Percentiles rank a stretch among this genome's conserved stretches.
Conservation (phyloP, 2,888 invertebrate species). For the Theretra japonica region DNA sequence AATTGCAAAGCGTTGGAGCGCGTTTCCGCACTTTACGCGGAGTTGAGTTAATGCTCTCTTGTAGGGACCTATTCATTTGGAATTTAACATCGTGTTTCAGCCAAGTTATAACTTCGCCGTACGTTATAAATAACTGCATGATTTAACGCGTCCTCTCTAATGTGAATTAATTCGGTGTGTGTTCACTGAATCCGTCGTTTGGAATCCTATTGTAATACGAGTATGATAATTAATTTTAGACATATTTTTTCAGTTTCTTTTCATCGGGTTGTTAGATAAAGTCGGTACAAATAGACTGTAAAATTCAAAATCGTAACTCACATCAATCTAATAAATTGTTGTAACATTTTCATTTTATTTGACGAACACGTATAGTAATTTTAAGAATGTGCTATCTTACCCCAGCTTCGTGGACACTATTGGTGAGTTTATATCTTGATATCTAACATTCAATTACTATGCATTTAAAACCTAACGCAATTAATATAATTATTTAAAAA, state of each 20-base stretch:
- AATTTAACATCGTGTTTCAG: constrained; percentile 68
- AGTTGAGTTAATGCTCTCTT: constrained; percentile 71
- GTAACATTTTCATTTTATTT: too few species aligned
- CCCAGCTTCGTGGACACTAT: not conserved
- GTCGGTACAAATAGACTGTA: too few species aligned
- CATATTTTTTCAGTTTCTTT: not conserved
- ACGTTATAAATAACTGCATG: constrained; percentile 66
- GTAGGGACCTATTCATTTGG: constrained; percentile 71
- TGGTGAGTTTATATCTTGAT: too few species aligned
- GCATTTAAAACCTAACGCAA: too few species aligned
- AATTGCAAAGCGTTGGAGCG: constrained; percentile 66
- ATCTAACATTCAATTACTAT: too few species aligned
- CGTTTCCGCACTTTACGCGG: constrained; percentile 64
- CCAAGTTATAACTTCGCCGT: constrained; percentile 58
- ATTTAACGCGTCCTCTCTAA: constrained; percentile 62
- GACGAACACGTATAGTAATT: not conserved
- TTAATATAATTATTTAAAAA: too few species aligned
- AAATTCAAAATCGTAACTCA: too few species aligned
- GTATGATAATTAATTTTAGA: not conserved
- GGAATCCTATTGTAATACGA: constrained; percentile 31
- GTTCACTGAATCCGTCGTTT: constrained; percentile 56
- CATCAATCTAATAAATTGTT: too few species aligned
- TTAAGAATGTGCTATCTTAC: too few species aligned
- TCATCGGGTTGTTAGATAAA: too few species aligned
- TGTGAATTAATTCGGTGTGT: constrained; percentile 58